Evolutionary conservation across 2,113 vertebrate species (phyloP).

Genomic region (Ardeotis arabs): DNA sequence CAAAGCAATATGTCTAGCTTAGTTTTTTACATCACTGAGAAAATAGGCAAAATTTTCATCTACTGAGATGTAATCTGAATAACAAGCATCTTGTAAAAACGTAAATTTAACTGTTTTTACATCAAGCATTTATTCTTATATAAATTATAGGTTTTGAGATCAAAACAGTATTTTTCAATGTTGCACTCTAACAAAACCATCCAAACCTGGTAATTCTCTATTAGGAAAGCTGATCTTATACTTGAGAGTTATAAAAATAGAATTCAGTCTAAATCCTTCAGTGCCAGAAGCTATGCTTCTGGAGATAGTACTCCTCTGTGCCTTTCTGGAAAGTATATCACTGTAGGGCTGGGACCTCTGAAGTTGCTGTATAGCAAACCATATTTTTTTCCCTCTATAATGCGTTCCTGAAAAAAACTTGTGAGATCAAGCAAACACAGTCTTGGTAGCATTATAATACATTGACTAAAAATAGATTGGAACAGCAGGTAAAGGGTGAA

Average conservation of each 20-base stretch:
- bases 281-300: not conserved
- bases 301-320: not conserved
- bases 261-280: not conserved
- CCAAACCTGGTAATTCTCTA: accelerated
- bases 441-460: not conserved
- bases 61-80: not conserved
- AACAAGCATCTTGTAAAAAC: not conserved
- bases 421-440: not conserved
- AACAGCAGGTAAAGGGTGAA: not conserved
- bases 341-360: not conserved
- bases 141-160: not conserved
- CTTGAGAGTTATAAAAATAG: not conserved
- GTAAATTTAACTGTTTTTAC: not conserved
- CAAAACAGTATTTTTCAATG: not conserved
- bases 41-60: not conserved
- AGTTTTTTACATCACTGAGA: not conserved
- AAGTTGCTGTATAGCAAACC: not conserved
- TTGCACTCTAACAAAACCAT: not conserved
- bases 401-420: not conserved
- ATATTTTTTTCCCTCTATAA: not conserved
- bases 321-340: not conserved
- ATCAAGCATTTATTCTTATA: not conserved
- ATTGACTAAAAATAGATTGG: not conserved
- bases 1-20: not conserved
- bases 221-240: not conserved